Evolutionary conservation across 1,140 invertebrate species (phyloP).

Genomic region (Trichonephila inaurata): DNA sequence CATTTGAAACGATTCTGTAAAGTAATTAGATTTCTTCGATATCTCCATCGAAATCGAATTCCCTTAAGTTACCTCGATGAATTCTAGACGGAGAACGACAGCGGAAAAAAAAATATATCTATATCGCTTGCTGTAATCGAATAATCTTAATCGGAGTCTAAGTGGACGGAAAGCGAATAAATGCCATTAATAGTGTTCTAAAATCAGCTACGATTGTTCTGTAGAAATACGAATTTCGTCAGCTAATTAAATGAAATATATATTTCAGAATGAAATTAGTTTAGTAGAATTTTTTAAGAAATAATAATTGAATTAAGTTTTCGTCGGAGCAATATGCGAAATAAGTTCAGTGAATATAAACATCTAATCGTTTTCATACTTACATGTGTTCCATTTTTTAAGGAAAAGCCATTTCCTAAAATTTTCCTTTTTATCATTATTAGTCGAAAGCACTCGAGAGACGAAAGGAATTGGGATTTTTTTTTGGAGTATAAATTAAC

Average conservation of each 20-base stretch:
- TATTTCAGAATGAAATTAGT: neutral
- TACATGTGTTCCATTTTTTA: neutral
- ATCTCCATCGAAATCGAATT: conserved; percentile 50
- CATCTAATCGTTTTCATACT: conserved; percentile 3
- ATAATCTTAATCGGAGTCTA: conserved; percentile 60
- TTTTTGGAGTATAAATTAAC: neutral
- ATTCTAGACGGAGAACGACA: neutral
- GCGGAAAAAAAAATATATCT: conserved; percentile 3
- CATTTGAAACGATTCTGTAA: conserved; percentile 20
- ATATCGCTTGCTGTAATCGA: conserved; percentile 36
- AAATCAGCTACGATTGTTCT: conserved; percentile 38
- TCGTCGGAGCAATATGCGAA: neutral
- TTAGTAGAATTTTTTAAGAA: neutral
- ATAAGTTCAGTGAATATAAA: neutral
- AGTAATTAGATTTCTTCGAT: conserved; percentile 68
- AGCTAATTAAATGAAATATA: conserved; percentile 30
- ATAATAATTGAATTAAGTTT: neutral
- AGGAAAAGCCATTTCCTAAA: neutral
- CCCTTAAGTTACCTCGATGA: conserved; percentile 1
- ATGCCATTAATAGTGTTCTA: conserved; percentile 30
- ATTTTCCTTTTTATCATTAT: neutral
- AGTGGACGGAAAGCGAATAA: conserved; percentile 51
- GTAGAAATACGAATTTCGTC: neutral
- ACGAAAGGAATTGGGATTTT: neutral
- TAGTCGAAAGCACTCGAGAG: neutral